These are phyloP conservation scores for Notolabrus celidotus DNA, from an alignment of 2,797 vertebrate species.

Conservation along the genomic window DNA sequence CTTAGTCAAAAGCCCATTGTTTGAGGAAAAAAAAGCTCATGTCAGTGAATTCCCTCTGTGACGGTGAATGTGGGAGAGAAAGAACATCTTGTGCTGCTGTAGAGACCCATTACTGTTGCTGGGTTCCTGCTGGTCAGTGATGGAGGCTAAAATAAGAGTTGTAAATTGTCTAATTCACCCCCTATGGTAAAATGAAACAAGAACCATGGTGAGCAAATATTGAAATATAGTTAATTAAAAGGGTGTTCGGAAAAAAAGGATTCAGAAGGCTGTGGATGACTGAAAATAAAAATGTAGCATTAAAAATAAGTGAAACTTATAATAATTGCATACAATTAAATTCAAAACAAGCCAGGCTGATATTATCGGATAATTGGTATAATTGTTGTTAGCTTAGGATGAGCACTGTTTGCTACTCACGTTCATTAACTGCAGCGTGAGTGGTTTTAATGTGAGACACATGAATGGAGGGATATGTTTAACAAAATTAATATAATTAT, in stretches of 20 bases:
- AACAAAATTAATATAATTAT: too few relatives aligned
- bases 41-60: constrained; percentile 38
- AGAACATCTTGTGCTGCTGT: neutral
- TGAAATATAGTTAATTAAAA: constrained; percentile 13
- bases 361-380: constrained; percentile 7
- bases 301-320: constrained; percentile 6
- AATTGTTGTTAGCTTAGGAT: constrained; percentile 32
- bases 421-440: neutral
- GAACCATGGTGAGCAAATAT: neutral
- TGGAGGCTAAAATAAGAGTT: neutral
- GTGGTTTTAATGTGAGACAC: neutral
- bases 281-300: constrained; percentile 37
- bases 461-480: neutral
- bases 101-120: constrained; percentile 1
- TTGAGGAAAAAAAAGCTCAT: constrained; percentile 34
- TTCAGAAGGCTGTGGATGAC: neutral
- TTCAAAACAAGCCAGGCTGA: constrained; percentile 29
- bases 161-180: constrained; percentile 24
- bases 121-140: constrained; percentile 22
- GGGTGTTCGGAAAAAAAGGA: neutral
- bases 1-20: constrained; percentile 50
- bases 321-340: constrained; percentile 33
- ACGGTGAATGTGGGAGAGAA: constrained; percentile 20
- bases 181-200: constrained; percentile 5
- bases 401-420: constrained; percentile 5